Percentiles rank a stretch among this genome's conserved stretches.
phyloP scores from a whole-genome alignment of 2,888 invertebrate species.

The Chelonus formosanus region DNA sequence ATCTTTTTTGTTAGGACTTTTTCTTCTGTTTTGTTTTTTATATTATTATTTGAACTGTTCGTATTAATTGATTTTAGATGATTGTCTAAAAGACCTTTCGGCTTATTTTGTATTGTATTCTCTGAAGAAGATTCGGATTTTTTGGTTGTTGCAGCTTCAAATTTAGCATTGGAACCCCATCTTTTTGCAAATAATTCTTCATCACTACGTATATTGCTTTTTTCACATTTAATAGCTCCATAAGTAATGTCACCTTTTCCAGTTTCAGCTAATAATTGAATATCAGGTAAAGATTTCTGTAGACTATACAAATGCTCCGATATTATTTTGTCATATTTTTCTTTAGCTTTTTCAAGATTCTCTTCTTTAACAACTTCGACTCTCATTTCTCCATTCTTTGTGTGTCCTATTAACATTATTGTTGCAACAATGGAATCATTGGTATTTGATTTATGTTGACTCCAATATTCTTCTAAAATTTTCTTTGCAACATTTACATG shows the following conservation, averaged over 20 bases:
- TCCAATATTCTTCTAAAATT: conserved; percentile 58
- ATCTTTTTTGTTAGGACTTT: conserved; percentile 35
- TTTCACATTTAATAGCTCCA: conserved; percentile 53
- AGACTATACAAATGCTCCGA: conserved; percentile 65
- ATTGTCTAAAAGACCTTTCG: too few species aligned
- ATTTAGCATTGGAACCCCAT: conserved; percentile 42
- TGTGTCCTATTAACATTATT: conserved; percentile 58
- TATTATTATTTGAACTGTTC: conserved; percentile 4
- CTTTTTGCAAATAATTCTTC: conserved; percentile 47
- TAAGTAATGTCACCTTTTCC: conserved; percentile 53
- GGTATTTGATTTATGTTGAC: conserved; percentile 43
- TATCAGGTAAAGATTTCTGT: conserved; percentile 56
- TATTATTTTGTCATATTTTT: conserved; percentile 56
- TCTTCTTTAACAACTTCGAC: conserved; percentile 60
- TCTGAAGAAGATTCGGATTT: conserved; percentile 13
- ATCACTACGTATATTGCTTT: conserved; percentile 42
- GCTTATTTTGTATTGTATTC: background rate
- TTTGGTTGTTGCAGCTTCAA: conserved; percentile 20
- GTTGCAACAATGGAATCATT: conserved; percentile 51
- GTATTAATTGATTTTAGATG: too few species aligned
- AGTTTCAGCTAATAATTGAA: conserved; percentile 50
- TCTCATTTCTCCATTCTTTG: conserved; percentile 52
- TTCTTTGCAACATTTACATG: conserved; percentile 65
- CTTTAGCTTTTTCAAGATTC: conserved; percentile 52
- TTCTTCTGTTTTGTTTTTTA: conserved; percentile 25